Base-by-base conservation (phyloP, 1,140 invertebrate species). In the Chionoecetes opilio region DNA sequence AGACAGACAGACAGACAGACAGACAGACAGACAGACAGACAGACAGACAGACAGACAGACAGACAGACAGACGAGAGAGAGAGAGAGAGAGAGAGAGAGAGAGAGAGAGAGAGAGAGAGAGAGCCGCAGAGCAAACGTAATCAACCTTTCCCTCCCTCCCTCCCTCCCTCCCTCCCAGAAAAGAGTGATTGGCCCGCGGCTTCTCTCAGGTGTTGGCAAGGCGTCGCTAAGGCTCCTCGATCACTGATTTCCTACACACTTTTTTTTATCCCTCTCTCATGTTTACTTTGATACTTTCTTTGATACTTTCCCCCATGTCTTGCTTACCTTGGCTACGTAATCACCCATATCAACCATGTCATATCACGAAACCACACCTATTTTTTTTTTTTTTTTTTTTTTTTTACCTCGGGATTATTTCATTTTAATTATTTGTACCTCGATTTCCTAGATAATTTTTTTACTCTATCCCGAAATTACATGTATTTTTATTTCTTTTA, bases 1-100 rank as follows among this genome's bases (percentile, higher is more conserved):
- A 84, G 82, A 84, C 82, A 84, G 82, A 84, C 82, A 84, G 82
- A 84, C 82, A 84, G 82, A 84, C 82, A 84, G 82, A 84, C 82
- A 84, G 82, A 84, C 82, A 84, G 82, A 84, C 82, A 84, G 31
- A 32, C 82, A 84, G 82, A 26, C 82, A 84, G 82, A 26, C 82
- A 84, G 82, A 84, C 82, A 84, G 82, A 84, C 82, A 84, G 31
- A 32, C 82, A 84, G 82, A 26, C 82, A 26, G 46, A 53, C 11
- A 53, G 46, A 53, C 11, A 53, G 46, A 53, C 11, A 53, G 46
- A 53, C n/a, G 46, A 53, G 46, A 53, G 46, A 75, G 63, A 75
- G 63, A 75, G 63, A 75, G 63, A 75, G 63, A 75, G 63, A 75
- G 63, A 75, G 63, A 75, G 63, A 75, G 63, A 75, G 63, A 75